Percentiles rank a stretch among this genome's conserved stretches.
These are phyloP conservation scores for Geodia barretti DNA, from an alignment of 37 sponge, comb jelly and placozoan genomes.

Conservation along the genomic window DNA sequence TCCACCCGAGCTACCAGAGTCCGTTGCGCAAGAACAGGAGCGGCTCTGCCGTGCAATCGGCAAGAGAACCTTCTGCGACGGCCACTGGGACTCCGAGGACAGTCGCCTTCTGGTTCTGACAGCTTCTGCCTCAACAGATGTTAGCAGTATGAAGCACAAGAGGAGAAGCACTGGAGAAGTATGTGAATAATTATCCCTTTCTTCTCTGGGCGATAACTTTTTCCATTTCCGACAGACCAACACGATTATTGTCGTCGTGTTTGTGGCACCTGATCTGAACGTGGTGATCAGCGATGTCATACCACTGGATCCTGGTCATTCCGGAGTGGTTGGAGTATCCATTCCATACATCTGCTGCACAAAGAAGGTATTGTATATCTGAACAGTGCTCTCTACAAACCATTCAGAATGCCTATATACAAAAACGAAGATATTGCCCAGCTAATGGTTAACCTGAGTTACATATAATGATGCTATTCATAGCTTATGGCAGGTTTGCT, in stretches of 20 bases:
- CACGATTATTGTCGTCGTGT: constrained; percentile 48
- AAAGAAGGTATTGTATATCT: constrained; percentile 68
- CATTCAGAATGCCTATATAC: no score
- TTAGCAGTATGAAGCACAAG: not conserved
- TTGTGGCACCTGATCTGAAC: constrained; percentile 64
- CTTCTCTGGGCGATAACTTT: not conserved
- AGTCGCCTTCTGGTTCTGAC: constrained; percentile 50
- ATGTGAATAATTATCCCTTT: not conserved
- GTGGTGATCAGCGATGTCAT: constrained; percentile 71
- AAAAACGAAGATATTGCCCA: no score
- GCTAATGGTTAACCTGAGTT: no score
- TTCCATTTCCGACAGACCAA: not conserved
- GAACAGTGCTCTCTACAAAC: not conserved
- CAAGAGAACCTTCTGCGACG: constrained; percentile 11
- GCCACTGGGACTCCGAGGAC: constrained; percentile 79
- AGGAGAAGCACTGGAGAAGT: not conserved
- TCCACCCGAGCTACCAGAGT: constrained; percentile 21
- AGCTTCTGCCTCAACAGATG: not conserved
- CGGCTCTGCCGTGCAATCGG: constrained; percentile 17
- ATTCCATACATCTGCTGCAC: constrained; percentile 81
- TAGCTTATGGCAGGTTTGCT: no score
- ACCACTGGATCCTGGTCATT: constrained; percentile 31
- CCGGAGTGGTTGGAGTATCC: constrained; percentile 71
- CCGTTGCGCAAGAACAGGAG: constrained; percentile 32
- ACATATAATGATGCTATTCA: no score